phyloP scores from a whole-genome alignment of 2,888 invertebrate species.

The Andricus curvator region DNA sequence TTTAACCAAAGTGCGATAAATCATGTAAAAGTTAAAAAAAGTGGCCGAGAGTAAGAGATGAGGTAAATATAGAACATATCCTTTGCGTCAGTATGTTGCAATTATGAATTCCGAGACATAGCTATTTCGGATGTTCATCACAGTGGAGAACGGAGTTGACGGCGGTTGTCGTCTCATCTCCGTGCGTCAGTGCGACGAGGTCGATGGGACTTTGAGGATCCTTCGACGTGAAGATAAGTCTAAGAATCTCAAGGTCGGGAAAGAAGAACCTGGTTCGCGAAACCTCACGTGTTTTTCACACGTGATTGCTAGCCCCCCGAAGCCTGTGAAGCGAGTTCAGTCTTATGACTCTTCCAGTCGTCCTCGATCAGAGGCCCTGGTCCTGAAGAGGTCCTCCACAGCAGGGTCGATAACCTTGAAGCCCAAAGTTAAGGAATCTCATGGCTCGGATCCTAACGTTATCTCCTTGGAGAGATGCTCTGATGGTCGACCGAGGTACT shows the following conservation, averaged over 20 bases:
- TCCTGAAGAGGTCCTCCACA: constrained; percentile 20
- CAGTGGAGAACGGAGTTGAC: constrained; percentile 69
- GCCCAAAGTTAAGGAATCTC: constrained; percentile 38
- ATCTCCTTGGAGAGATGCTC: background rate
- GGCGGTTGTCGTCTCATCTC: constrained; percentile 75
- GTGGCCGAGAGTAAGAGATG: constrained; percentile 46
- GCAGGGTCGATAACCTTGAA: constrained; percentile 42
- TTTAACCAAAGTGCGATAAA: background rate
- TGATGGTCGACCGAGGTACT: constrained; percentile 48
- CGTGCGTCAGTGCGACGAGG: constrained; percentile 67
- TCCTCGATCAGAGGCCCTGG: constrained; percentile 4
- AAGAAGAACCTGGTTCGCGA: constrained; percentile 24
- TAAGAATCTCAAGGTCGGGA: background rate
- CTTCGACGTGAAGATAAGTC: background rate
- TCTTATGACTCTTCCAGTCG: constrained; percentile 41
- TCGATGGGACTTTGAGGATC: constrained; percentile 49
- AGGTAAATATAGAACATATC: constrained; percentile 36
- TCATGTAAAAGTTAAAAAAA: constrained; percentile 37
- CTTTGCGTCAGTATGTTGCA: constrained; percentile 32
- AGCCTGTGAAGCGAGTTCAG: constrained; percentile 33
- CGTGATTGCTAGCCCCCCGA: constrained; percentile 3
- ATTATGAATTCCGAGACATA: constrained; percentile 47
- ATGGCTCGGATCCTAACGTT: constrained; percentile 9
- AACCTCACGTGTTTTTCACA: constrained; percentile 38
- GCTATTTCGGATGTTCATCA: constrained; percentile 73